Evolutionary conservation across 2,888 invertebrate species (phyloP), one percentile per base, ranked within the genome.

Genomic region (Sphaerophoria taeniata): DNA sequence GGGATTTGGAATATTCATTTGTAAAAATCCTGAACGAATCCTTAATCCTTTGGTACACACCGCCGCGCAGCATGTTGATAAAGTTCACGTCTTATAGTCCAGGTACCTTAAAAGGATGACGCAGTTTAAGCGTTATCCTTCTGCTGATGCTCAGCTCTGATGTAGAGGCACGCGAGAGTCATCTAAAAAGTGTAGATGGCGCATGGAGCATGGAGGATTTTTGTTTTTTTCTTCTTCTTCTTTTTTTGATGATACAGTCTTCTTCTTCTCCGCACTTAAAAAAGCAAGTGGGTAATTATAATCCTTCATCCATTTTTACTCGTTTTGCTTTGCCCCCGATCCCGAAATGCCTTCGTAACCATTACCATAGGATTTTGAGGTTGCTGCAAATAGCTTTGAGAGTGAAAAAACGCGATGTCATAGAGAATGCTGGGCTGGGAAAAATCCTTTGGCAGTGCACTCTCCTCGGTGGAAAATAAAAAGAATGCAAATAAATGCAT

Each of bases 221-320:
- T 67, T 4, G 11, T 43, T 9, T 63, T 11, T 53, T 63, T 71
- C 72, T 34, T 31, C 47, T 45, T 63, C 16, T 7, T 9, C 4
- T 39, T 12, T 79, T 55, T 11, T 73, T 55, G 61, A 53, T 70
- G 9, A 9, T 9, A 3, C 4, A 72, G 78, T 74, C 77, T 72
- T 70, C 71, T 69, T 53, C 73, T 72, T 63, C 61, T 61, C 55
- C 47, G 55, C 63, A 80, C 80, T 12, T 85, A 73, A 56, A 73
- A 67, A 63, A 65, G 63, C 85, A 81, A 85, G 85, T 81, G 85
- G 86, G 86, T 86, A 86, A 86, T 86, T 86, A 86, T 81, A 78
- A 86, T 86, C 81, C 77, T 86, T 86, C 81, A 81, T 85, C 51
- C 75, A 75, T 71, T 75, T 73, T 78, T 77, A 72, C 76, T 72